Conservation (phyloP, 2,888 invertebrate genomes). For the Crioceris asparagi region DNA sequence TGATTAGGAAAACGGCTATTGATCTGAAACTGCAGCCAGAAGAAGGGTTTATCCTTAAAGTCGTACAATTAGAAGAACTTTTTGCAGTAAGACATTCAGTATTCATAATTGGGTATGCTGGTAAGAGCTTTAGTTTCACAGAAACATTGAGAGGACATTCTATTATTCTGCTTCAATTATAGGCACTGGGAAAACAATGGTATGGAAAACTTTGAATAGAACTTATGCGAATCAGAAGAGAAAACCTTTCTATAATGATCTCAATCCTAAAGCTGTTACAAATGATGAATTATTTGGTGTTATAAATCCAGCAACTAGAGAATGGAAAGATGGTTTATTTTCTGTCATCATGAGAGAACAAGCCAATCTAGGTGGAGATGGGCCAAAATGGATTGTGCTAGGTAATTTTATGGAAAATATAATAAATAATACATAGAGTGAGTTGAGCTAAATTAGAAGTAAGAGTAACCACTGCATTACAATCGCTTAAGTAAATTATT, state of each 20-base stretch:
- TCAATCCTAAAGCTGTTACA: slow-evolving; percentile 94
- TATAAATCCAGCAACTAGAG: slow-evolving; percentile 85
- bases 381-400: slow-evolving; percentile 75
- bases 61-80: slow-evolving; percentile 84
- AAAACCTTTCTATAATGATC: slow-evolving; percentile 76
- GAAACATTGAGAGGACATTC: background rate
- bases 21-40: slow-evolving; percentile 85
- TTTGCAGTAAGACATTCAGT: slow-evolving; percentile 92
- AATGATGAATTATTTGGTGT: slow-evolving; percentile 92
- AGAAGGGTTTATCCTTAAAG: slow-evolving; percentile 76
- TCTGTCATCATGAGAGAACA: slow-evolving; percentile 90
- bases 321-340: slow-evolving; percentile 51
- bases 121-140: slow-evolving; percentile 37
- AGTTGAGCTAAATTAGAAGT: too few species aligned
- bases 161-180: too few species aligned
- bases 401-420: too few species aligned
- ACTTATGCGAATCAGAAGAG: slow-evolving; percentile 73
- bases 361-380: slow-evolving; percentile 76
- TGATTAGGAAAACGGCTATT: slow-evolving; percentile 62
- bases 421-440: too few species aligned
- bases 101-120: slow-evolving; percentile 59
- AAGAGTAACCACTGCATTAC: too few species aligned
- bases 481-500: too few species aligned
- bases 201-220: slow-evolving; percentile 81
- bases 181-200: slow-evolving; percentile 86